Conservation (phyloP, 2,113 vertebrate genomes). For the Bufo gargarizans region DNA sequence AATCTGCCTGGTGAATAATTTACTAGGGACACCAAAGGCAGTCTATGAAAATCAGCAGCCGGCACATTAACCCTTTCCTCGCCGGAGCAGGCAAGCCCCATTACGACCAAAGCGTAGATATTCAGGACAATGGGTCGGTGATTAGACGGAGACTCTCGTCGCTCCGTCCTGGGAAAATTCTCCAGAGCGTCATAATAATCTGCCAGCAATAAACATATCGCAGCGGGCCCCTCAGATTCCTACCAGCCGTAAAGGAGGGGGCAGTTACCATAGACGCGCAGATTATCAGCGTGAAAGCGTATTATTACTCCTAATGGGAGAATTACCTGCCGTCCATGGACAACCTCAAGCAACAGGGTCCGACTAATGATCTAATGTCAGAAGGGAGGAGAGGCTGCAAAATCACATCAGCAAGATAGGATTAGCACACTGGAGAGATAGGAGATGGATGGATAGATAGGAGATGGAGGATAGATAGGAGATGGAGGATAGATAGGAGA, state of each 20-base stretch:
- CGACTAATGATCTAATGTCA: neutral
- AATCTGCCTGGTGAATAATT: conserved; percentile 44
- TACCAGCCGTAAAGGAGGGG: neutral
- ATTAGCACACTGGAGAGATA: no score
- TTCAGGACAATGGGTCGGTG: neutral
- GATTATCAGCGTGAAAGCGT: neutral
- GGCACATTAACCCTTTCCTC: conserved; percentile 8
- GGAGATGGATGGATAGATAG: no score
- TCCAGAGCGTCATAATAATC: neutral
- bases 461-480: no score
- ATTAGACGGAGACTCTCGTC: neutral
- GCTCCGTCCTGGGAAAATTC: neutral
- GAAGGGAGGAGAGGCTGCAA: neutral
- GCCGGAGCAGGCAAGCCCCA: no score
- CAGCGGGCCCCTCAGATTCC: neutral
- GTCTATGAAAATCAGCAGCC: neutral
- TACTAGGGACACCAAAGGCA: conserved; percentile 31
- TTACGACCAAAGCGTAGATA: neutral
- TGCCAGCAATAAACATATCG: neutral
- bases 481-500: no score
- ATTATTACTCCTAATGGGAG: neutral
- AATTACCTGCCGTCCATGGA: neutral
- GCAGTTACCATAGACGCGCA: neutral
- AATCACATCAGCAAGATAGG: neutral
- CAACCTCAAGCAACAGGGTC: neutral